These are phyloP conservation scores for Cyclophora albipunctata DNA, from an alignment of 2,888 invertebrate genomes.

Conservation along the genomic window DNA sequence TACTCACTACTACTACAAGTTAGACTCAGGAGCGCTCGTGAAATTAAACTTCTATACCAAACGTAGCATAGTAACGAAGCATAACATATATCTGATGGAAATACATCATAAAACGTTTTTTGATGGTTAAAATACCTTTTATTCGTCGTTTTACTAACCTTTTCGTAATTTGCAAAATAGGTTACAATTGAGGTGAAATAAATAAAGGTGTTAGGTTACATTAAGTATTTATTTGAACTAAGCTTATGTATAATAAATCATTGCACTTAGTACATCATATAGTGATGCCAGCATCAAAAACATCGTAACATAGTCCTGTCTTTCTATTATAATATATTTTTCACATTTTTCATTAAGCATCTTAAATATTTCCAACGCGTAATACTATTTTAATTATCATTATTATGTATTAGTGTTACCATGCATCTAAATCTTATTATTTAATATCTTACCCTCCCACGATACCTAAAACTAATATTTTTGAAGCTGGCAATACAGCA, in stretches of 20 bases:
- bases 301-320: conserved; percentile 19
- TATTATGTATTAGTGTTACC: conserved; percentile 5
- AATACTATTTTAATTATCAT: conserved; percentile 10
- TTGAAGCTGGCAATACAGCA: conserved; percentile 36
- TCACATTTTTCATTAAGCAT: conserved; percentile 5
- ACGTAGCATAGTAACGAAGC: no score
- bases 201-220: conserved; percentile 10
- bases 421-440: conserved; percentile 6
- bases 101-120: no score
- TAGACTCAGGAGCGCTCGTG: no score
- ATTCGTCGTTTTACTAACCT: no score
- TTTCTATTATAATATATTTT: conserved; percentile 7
- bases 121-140: no score
- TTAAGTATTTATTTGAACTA: conserved; percentile 35
- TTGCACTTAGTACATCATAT: conserved; percentile 41
- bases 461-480: conserved; percentile 26
- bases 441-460: conserved; percentile 15
- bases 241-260: conserved; percentile 31
- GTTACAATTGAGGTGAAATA: no score
- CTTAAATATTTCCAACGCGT: conserved; percentile 15
- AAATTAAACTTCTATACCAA: no score
- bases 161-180: no score
- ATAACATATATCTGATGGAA: no score
- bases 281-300: conserved; percentile 41
- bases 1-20: no score